Evolutionary conservation across 2,888 invertebrate species (phyloP), one percentile per base, ranked within the genome.

Genomic region (Cyclophora punctaria): DNA sequence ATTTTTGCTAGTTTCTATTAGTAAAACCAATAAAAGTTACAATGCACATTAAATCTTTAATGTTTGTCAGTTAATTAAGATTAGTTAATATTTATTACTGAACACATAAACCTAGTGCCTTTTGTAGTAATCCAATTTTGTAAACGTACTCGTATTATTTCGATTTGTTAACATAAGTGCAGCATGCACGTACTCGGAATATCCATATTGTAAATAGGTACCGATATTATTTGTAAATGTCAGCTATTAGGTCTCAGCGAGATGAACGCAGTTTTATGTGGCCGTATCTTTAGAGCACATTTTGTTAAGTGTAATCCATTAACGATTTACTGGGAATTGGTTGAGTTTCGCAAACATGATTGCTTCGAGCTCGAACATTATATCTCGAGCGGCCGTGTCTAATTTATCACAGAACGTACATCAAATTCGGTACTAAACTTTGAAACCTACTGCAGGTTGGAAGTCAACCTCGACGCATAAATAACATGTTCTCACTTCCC

Each of bases 281-380:
- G 55, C 46, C 52, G 48, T 51, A 52, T 51, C 50, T 55, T 48
- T 53, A 48, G 44, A 54, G 58, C 55, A 63, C 54, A 55, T 55
- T 52, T 60, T 64, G 61, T 57, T 50, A 56, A 58, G 52, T 66
- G 67, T 72, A 75, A 73, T 72, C 71, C 64, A 69, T 67, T 71
- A 75, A 73, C 71, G 70, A 78, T 78, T 78, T 74, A 78, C 76
- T 71, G 73, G 72, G 70, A 72, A 78, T 74, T 65, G 72, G 71
- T 62, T 60, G 65, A 60, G 73, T 84, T 85, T 83, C 81, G 81
- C 78, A 85, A 86, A 81, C 73, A 72, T 73, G 78, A 83, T 83
- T 83, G 76, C 76, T 61, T 56, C 64, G 70, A 69, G 70, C 69
- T 68, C 64, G 62, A 66, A 78, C 79, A 80, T 82, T 78, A 76